Percentiles rank a stretch among this genome's conserved stretches.
phyloP scores from a whole-genome alignment of 2,888 invertebrate species.

The Coelopa pilipes region DNA sequence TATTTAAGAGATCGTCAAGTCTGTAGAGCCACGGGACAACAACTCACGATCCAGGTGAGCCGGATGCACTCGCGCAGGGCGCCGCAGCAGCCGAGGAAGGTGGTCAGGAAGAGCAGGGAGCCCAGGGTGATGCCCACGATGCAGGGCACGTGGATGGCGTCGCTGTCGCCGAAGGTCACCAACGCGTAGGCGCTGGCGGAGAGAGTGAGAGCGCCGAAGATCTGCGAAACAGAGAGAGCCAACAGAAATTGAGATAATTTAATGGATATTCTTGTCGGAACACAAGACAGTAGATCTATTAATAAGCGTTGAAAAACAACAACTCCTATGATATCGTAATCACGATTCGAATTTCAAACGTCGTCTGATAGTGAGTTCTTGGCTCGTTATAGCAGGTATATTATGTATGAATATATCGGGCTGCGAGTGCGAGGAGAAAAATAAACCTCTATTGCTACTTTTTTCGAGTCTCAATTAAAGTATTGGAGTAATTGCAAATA shows the following conservation, averaged over 20 bases:
- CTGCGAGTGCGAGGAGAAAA: too few relatives aligned
- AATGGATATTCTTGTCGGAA: neutral
- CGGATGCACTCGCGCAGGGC: constrained; percentile 75
- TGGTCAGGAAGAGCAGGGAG: constrained; percentile 78
- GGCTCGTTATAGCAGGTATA: too few relatives aligned
- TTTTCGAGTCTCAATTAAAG: too few relatives aligned
- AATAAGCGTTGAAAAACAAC: too few relatives aligned
- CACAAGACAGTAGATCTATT: too few relatives aligned
- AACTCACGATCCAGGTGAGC: constrained; percentile 8
- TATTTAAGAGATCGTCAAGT: neutral
- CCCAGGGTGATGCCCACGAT: constrained; percentile 71
- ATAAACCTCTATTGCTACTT: too few relatives aligned
- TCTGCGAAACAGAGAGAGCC: neutral
- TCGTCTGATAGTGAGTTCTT: too few relatives aligned
- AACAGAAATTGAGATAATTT: neutral
- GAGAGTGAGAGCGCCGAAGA: constrained; percentile 48
- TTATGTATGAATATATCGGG: too few relatives aligned
- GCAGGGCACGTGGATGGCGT: constrained; percentile 56
- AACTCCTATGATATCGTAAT: too few relatives aligned
- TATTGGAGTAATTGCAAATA: too few relatives aligned
- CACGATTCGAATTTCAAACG: too few relatives aligned
- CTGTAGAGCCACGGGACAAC: neutral
- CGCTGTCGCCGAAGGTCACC: constrained; percentile 46
- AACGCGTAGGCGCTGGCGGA: constrained; percentile 55
- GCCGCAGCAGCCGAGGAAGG: constrained; percentile 91